Conservation (phyloP, 2,888 invertebrate genomes). For the Scaptomyza polygonia region DNA sequence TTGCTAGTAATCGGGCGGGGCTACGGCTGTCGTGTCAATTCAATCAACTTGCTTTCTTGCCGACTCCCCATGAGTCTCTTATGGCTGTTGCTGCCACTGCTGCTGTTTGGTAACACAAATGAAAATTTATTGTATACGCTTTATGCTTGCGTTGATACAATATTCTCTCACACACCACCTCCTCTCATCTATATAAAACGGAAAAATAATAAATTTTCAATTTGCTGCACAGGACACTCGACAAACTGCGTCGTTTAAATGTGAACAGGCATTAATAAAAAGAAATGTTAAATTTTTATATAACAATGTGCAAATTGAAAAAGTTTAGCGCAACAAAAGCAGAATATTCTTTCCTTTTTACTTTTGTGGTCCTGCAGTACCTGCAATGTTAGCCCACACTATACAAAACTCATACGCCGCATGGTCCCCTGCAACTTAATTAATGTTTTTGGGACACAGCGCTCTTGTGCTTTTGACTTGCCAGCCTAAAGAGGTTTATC, state of each 20-base stretch:
- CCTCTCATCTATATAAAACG: neutral
- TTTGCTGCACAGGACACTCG: conserved; percentile 59
- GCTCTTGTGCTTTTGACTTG: conserved; percentile 14
- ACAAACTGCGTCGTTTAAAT: conserved; percentile 57
- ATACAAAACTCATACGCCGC: conserved; percentile 37
- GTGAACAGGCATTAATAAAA: conserved; percentile 33
- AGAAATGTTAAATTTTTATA: conserved; percentile 18
- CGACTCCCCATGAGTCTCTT: conserved; percentile 30
- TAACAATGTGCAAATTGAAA: conserved; percentile 48
- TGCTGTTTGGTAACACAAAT: conserved; percentile 71
- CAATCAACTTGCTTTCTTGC: conserved; percentile 66
- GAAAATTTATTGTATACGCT: conserved; percentile 76
- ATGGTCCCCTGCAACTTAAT: conserved; percentile 30
- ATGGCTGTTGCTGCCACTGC: conserved; percentile 24
- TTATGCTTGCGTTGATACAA: conserved; percentile 70
- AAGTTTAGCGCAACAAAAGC: conserved; percentile 31
- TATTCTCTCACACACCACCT: neutral
- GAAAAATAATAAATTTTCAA: conserved; percentile 69
- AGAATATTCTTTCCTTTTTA: conserved; percentile 1
- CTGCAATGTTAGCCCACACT: conserved; percentile 16
- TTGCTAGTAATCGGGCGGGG: neutral
- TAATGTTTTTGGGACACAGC: conserved; percentile 24
- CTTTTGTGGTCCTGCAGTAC: neutral
- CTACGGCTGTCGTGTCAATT: conserved; percentile 60
- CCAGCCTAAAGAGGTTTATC: neutral